Evolutionary conservation across 2,888 invertebrate genomes (phyloP).

Genomic region (Papilio protenor): DNA sequence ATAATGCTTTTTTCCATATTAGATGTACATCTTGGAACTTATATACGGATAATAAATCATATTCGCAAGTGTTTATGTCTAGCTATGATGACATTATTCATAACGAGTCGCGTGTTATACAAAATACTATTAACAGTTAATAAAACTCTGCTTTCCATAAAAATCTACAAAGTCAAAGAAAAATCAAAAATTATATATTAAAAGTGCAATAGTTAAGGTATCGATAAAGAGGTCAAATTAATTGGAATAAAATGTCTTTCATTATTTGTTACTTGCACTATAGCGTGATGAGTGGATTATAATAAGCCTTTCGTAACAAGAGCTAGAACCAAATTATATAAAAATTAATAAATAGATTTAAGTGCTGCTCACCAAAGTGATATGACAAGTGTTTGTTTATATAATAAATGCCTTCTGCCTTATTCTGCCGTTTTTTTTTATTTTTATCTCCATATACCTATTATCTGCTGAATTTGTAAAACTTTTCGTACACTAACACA

Average conservation of each 20-base stretch:
- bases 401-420: conserved; percentile 26
- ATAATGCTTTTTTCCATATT: no score
- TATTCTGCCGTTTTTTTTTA: neutral
- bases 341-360: conserved; percentile 19
- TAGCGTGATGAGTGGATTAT: neutral
- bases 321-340: conserved; percentile 23
- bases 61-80: neutral
- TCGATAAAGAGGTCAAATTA: neutral
- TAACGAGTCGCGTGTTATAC: neutral
- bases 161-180: neutral
- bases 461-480: no score
- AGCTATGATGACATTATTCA: neutral
- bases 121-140: neutral
- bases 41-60: neutral
- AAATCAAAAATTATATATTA: neutral
- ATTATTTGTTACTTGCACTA: neutral
- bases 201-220: neutral
- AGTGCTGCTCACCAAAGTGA: conserved; percentile 38
- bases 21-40: neutral
- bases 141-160: neutral
- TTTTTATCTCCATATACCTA: neutral
- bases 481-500: neutral
- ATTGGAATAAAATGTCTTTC: neutral
- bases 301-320: conserved; percentile 4
- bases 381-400: conserved; percentile 22